Conservation (phyloP, 2,888 invertebrate species). For the Dynastes grantii region DNA sequence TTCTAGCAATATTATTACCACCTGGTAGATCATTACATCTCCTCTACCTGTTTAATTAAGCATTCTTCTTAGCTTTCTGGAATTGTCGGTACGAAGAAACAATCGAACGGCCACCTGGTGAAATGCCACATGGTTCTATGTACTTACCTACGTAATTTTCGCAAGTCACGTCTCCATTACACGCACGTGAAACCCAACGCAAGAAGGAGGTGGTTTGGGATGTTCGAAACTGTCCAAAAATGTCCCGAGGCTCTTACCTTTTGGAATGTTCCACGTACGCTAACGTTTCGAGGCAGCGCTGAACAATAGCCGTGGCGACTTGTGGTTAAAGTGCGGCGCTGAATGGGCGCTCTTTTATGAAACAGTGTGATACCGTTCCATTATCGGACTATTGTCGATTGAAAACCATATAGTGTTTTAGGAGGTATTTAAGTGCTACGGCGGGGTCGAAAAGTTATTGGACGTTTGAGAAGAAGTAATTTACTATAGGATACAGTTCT, state of each 20-base stretch:
- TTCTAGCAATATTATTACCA: not conserved
- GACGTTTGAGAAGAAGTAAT: not conserved
- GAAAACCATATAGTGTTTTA: constrained; percentile 21
- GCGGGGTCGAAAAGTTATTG: not conserved
- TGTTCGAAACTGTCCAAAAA: constrained; percentile 18
- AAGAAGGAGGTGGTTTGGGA: not conserved
- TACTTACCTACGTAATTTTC: not conserved
- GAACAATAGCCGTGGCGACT: constrained; percentile 54
- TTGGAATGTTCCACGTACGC: constrained; percentile 27
- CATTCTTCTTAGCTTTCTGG: not conserved
- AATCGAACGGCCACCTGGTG: not conserved
- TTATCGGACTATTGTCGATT: constrained; percentile 55
- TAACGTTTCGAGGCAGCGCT: constrained; percentile 37
- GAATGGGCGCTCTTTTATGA: constrained; percentile 70
- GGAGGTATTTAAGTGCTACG: not conserved
- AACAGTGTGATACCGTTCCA: constrained; percentile 69
- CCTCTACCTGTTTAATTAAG: not conserved
- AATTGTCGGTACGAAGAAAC: not conserved
- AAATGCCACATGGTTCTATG: not conserved
- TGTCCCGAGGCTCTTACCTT: not conserved
- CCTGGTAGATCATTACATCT: not conserved
- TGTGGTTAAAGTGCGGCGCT: constrained; percentile 54
- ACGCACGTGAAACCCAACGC: not conserved
- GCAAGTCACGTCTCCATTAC: constrained; percentile 43
- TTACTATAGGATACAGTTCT: too few species aligned